Percentiles rank a stretch among this genome's conserved stretches.
phyloP scores from a whole-genome alignment of 2,888 invertebrate species.

The Apantesis nais region DNA sequence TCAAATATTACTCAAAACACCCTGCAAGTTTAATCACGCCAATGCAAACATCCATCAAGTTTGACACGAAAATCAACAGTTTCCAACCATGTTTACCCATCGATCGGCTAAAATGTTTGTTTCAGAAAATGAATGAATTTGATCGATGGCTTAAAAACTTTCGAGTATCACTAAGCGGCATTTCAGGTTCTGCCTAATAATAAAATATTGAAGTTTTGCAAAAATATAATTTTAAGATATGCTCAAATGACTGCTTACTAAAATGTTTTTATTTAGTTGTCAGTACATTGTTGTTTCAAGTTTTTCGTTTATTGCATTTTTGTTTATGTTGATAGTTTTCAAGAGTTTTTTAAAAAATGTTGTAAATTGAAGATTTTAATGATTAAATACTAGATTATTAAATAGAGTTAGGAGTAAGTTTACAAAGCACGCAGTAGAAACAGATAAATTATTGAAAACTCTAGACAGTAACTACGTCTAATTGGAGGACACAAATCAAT shows the following conservation, averaged over 20 bases:
- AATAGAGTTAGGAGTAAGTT: too few relatives aligned
- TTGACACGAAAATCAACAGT: conserved; percentile 39
- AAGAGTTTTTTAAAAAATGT: not conserved
- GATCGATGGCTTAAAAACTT: conserved; percentile 48
- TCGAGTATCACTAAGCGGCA: conserved; percentile 32
- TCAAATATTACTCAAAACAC: conserved; percentile 1
- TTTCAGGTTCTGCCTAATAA: conserved; percentile 37
- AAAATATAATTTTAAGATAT: conserved; percentile 27
- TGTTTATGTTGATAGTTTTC: not conserved
- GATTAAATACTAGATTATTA: too few relatives aligned
- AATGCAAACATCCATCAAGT: conserved; percentile 41
- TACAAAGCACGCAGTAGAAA: too few relatives aligned
- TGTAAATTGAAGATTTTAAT: not conserved
- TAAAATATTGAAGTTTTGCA: conserved; percentile 41
- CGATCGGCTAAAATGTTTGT: conserved; percentile 47
- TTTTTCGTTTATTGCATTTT: not conserved
- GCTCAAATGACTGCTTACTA: conserved; percentile 29
- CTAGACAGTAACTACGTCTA: not conserved
- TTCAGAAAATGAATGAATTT: conserved; percentile 43
- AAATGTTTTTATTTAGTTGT: not conserved
- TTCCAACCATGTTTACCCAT: conserved; percentile 30
- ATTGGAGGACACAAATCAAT: not conserved
- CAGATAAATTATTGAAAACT: too few relatives aligned
- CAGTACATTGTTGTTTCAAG: not conserved
- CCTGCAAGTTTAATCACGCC: conserved; percentile 24